These are phyloP conservation scores for Paracyclopina nana DNA, from an alignment of 1,140 invertebrate genomes.

Conservation along the genomic window DNA sequence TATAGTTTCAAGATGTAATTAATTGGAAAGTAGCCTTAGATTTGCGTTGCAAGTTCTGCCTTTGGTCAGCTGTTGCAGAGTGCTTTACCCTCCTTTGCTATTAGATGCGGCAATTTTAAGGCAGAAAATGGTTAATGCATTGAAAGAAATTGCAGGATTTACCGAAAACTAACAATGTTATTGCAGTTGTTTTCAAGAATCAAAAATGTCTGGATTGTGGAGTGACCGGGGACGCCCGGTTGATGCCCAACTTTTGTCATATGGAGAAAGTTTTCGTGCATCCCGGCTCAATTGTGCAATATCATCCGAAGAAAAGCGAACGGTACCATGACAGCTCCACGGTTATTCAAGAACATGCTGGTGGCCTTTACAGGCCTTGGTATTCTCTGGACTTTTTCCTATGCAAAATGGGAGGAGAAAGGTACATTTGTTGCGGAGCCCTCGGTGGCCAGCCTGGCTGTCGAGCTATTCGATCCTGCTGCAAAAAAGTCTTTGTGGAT, in stretches of 20 bases:
- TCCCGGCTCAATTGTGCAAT: neutral
- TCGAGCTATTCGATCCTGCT: neutral
- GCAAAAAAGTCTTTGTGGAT: neutral
- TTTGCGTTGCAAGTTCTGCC: too few species aligned
- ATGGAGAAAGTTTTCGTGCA: constrained; percentile 1
- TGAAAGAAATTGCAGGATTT: too few species aligned
- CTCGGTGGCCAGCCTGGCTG: neutral
- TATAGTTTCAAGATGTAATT: too few species aligned
- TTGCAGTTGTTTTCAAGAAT: constrained; percentile 3
- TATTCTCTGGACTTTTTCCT: neutral
- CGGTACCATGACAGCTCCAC: neutral
- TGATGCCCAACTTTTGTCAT: constrained; percentile 6
- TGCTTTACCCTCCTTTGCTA: neutral
- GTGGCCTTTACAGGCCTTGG: neutral
- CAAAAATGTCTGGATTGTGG: neutral
- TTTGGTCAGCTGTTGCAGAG: too few species aligned
- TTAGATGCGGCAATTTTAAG: neutral
- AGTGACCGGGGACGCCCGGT: neutral
- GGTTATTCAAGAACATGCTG: neutral
- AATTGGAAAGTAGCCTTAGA: too few species aligned
- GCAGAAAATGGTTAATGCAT: too few species aligned
- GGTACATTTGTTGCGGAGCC: neutral
- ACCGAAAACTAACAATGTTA: too few species aligned
- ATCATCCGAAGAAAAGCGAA: neutral
- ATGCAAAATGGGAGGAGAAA: neutral